Percentiles rank a stretch among this genome's conserved stretches.
Evolutionary conservation across 1,140 invertebrate species (phyloP).

Genomic region (Drosophila equinoxialis): DNA sequence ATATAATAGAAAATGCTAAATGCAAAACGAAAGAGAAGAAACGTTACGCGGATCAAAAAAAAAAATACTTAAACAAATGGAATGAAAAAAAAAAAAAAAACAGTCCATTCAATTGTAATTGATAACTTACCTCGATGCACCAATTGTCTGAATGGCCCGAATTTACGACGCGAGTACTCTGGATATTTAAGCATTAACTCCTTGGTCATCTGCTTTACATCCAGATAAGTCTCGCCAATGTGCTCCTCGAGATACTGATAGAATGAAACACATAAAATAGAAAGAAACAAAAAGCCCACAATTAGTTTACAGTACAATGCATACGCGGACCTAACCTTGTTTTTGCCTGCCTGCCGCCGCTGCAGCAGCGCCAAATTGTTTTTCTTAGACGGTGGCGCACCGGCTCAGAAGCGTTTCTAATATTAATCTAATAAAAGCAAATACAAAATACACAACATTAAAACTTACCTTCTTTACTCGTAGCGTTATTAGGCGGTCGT

Average conservation of each 20-base stretch:
- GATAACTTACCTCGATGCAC: constrained; percentile 85
- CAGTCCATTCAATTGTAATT: neutral
- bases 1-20: constrained; percentile 84
- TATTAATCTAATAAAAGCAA: neutral
- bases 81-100: neutral
- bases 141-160: constrained; percentile 86
- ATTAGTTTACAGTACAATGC: constrained; percentile 26
- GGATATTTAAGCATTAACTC: constrained; percentile 87
- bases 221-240: constrained; percentile 88
- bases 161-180: constrained; percentile 88
- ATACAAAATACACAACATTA: too few relatives aligned
- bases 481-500: constrained; percentile 75
- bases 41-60: neutral
- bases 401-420: neutral
- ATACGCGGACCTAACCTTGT: constrained; percentile 64
- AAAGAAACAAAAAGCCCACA: neutral
- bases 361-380: neutral
- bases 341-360: constrained; percentile 29
- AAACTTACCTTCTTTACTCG: constrained; percentile 75
- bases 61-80: too few relatives aligned
- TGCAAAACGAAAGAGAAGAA: neutral
- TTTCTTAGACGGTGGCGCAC: neutral
- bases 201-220: constrained; percentile 89
- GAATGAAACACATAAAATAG: constrained; percentile 5
- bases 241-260: constrained; percentile 87